A percentile compares a stretch with the other conserved stretches of the same genome.
These are phyloP conservation scores for Poicephalus gulielmi DNA, from an alignment of 2,113 vertebrate genomes.

Conservation along the genomic window DNA sequence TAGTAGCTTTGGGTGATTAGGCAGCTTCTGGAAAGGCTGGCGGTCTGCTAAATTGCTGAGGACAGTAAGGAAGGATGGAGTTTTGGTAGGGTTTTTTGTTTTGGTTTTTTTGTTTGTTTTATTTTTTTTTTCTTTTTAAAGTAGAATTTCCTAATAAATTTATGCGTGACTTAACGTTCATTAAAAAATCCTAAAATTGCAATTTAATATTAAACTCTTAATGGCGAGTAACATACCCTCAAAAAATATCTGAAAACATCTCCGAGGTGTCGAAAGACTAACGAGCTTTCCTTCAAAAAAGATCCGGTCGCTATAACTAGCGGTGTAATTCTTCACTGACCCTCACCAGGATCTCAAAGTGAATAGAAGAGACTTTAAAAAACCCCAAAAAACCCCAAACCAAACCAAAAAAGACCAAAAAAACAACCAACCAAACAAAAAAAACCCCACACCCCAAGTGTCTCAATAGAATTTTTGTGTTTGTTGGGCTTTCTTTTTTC, in stretches of 20 bases:
- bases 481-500: neutral
- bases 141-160: neutral
- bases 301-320: fast-evolving
- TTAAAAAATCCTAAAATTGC: neutral
- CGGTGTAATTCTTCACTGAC: neutral
- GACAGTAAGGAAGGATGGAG: neutral
- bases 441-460: fast-evolving
- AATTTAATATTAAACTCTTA: neutral
- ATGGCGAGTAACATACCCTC: fast-evolving
- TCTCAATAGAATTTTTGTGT: neutral
- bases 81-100: neutral
- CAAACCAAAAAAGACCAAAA: too few species aligned
- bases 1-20: neutral
- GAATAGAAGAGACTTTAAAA: neutral
- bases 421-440: too few species aligned
- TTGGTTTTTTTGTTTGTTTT: neutral
- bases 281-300: neutral
- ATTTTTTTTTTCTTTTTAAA: neutral
- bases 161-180: neutral
- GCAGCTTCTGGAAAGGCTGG: neutral
- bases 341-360: neutral
- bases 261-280: neutral
- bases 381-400: too few species aligned
- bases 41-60: neutral
- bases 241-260: neutral